A percentile compares a stretch with the other conserved stretches of the same genome.
Evolutionary conservation across 2,113 vertebrate species (phyloP).

Genomic region (Microcebus murinus): DNA sequence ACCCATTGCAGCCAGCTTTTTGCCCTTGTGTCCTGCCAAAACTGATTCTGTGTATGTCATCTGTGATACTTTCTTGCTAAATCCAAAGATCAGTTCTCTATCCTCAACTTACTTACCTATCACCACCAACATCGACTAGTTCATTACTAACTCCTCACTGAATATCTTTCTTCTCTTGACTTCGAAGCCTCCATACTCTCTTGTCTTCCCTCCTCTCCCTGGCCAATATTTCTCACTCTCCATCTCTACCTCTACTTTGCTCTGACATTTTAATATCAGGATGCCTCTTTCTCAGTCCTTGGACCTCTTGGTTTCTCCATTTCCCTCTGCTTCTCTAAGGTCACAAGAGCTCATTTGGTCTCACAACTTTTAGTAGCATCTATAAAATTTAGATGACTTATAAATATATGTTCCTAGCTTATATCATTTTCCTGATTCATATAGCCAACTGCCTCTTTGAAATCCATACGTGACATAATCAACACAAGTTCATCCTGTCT

Average conservation of each 20-base stretch:
- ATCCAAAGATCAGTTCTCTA: background rate
- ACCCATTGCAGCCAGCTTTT: background rate
- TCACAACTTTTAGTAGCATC: background rate
- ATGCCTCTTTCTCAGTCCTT: background rate
- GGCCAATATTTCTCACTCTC: background rate
- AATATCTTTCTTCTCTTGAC: background rate
- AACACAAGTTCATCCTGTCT: background rate
- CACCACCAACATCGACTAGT: background rate
- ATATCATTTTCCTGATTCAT: background rate
- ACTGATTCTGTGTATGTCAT: background rate
- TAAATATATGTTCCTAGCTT: background rate
- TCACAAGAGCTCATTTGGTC: background rate
- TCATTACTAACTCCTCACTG: background rate
- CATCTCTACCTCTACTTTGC: background rate
- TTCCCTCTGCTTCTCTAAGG: background rate
- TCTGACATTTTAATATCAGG: background rate
- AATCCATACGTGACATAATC: background rate
- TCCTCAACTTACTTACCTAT: background rate
- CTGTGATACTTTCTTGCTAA: background rate
- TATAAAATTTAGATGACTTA: background rate
- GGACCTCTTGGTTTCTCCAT: background rate
- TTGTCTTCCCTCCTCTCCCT: background rate
- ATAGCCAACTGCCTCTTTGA: background rate
- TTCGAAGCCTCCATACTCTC: background rate
- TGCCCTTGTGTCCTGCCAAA: background rate